These are phyloP conservation scores for Anolis carolinensis DNA, from an alignment of 2,113 vertebrate genomes.

Conservation along the genomic window DNA sequence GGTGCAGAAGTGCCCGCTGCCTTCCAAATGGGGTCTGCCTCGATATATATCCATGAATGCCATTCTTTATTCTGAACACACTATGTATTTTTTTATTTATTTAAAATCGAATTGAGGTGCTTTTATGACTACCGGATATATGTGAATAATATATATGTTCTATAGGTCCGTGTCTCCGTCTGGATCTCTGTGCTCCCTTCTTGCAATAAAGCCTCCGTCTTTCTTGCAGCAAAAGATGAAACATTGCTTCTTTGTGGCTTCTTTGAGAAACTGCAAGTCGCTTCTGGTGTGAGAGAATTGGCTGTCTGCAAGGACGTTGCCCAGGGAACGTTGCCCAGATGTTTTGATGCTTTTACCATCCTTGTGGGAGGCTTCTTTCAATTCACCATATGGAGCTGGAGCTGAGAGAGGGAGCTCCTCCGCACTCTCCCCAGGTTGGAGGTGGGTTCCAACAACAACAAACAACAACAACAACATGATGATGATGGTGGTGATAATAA, in stretches of 20 bases:
- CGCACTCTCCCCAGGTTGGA: too few species aligned
- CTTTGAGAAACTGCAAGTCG: too few species aligned
- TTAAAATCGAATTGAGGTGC: conserved; percentile 9
- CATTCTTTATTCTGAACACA: background rate
- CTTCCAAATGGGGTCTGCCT: background rate
- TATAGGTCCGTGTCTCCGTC: conserved; percentile 15
- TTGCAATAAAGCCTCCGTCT: conserved; percentile 67
- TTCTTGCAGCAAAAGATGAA: background rate
- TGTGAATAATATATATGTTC: conserved; percentile 4
- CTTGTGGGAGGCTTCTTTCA: too few species aligned
- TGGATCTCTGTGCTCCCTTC: conserved; percentile 23
- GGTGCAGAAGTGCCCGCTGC: background rate
- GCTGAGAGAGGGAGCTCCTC: too few species aligned
- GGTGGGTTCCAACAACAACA: too few species aligned
- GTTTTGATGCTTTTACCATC: too few species aligned
- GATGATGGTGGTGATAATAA: too few species aligned
- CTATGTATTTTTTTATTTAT: background rate
- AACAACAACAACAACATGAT: too few species aligned
- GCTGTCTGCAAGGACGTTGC: too few species aligned
- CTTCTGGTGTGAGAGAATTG: too few species aligned
- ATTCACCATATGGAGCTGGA: too few species aligned
- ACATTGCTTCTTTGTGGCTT: background rate
- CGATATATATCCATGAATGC: background rate
- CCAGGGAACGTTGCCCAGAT: too few species aligned
- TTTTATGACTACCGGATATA: conserved; percentile 16